phyloP scores from a whole-genome alignment of 2,113 vertebrate genomes.

The Tragelaphus imberbis region DNA sequence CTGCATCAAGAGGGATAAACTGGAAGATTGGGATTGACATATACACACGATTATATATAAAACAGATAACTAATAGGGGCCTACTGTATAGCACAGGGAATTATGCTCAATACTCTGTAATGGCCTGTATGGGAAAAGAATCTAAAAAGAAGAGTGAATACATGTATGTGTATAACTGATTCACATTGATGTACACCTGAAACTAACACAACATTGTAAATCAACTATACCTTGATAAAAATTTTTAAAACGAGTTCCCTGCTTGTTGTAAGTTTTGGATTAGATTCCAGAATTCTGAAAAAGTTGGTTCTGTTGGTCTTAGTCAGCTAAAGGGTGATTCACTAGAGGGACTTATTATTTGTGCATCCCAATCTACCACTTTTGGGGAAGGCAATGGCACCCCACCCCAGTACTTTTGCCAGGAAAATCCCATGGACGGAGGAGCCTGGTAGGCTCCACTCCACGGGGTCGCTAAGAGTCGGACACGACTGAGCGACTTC shows the following conservation, averaged over 20 bases:
- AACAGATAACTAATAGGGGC: background rate
- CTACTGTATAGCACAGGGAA: background rate
- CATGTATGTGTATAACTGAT: background rate
- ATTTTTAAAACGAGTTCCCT: background rate
- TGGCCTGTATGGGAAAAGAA: background rate
- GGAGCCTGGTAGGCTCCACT: too few species aligned
- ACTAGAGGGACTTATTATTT: background rate
- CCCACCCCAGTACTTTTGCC: too few species aligned
- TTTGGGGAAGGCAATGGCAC: too few species aligned
- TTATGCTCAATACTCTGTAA: background rate
- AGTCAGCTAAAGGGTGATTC: background rate
- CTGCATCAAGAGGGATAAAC: background rate
- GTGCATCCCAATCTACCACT: background rate
- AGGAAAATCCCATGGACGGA: too few species aligned
- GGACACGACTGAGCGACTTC: too few species aligned
- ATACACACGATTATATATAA: background rate
- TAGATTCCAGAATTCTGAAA: background rate
- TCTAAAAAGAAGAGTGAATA: background rate
- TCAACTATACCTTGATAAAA: background rate
- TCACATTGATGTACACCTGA: background rate
- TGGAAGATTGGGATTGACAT: background rate
- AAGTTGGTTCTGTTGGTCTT: background rate
- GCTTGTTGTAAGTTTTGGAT: background rate
- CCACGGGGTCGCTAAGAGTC: too few species aligned
- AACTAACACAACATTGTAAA: background rate